Percentiles rank a stretch among this genome's conserved stretches.
These are phyloP conservation scores for Aelia acuminata DNA, from an alignment of 2,888 invertebrate species.

Conservation along the genomic window DNA sequence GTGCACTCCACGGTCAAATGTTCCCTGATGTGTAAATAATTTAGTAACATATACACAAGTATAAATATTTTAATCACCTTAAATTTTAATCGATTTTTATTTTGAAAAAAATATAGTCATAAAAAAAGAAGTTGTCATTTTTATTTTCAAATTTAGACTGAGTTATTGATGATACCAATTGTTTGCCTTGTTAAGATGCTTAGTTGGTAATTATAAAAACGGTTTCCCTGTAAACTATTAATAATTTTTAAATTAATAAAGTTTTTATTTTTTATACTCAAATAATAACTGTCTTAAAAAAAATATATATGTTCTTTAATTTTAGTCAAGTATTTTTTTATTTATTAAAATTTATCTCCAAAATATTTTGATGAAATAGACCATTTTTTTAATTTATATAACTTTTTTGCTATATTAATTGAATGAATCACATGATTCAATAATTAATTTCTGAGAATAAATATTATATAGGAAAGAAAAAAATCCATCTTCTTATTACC, in stretches of 20 bases:
- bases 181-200: conserved; percentile 5
- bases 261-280: conserved; percentile 27
- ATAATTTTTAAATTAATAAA: neutral
- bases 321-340: neutral
- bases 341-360: neutral
- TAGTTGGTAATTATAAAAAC: neutral
- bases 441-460: neutral
- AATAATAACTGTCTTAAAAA: neutral
- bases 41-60: neutral
- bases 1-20: neutral
- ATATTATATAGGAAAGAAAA: neutral
- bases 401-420: neutral
- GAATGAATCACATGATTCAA: neutral
- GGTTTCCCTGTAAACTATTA: neutral
- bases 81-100: neutral
- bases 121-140: neutral
- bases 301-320: neutral
- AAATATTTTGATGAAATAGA: neutral
- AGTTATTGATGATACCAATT: neutral
- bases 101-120: neutral
- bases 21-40: conserved; percentile 1
- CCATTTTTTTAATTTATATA: neutral
- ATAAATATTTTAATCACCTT: neutral
- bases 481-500: neutral
- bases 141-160: conserved; percentile 19